phyloP scores from a whole-genome alignment of 2,888 invertebrate genomes.

The Apoda limacodes region DNA sequence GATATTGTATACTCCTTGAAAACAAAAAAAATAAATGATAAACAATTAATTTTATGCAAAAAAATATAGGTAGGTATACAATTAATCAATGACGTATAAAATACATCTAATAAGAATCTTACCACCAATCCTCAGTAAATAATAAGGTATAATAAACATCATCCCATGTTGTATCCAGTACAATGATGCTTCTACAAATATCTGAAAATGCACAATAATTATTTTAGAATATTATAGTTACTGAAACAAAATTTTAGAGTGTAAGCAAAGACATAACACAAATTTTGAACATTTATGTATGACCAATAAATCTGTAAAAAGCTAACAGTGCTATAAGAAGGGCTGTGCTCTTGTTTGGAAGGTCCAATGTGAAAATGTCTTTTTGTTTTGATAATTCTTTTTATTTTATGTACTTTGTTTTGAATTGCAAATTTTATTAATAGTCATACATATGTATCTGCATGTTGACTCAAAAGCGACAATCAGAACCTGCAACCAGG shows the following conservation, averaged over 20 bases:
- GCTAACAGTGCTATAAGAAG: too few relatives aligned
- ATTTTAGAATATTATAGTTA: too few relatives aligned
- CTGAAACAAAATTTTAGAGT: neutral
- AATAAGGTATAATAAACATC: conserved; percentile 95
- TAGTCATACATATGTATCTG: too few relatives aligned
- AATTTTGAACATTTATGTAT: too few relatives aligned
- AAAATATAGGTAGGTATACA: neutral
- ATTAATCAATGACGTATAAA: neutral
- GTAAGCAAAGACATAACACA: too few relatives aligned
- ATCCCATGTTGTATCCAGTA: conserved; percentile 97
- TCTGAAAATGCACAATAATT: conserved; percentile 64
- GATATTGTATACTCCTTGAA: conserved; percentile 84
- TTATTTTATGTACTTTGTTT: conserved; percentile 27
- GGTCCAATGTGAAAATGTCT: conserved; percentile 17
- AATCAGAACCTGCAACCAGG: too few relatives aligned
- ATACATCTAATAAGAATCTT: too few relatives aligned
- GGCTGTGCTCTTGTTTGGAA: too few relatives aligned
- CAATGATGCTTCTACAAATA: conserved; percentile 91
- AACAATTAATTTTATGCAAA: neutral
- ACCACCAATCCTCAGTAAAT: conserved; percentile 90
- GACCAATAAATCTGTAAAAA: too few relatives aligned
- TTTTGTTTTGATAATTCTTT: neutral
- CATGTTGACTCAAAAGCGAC: too few relatives aligned
- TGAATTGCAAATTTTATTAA: too few relatives aligned
- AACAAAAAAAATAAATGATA: conserved; percentile 1